Percentiles rank a stretch among this genome's conserved stretches.
Conservation (phyloP, 92 coral and sea anemone genomes). For the Umimayanthus kanabou region DNA sequence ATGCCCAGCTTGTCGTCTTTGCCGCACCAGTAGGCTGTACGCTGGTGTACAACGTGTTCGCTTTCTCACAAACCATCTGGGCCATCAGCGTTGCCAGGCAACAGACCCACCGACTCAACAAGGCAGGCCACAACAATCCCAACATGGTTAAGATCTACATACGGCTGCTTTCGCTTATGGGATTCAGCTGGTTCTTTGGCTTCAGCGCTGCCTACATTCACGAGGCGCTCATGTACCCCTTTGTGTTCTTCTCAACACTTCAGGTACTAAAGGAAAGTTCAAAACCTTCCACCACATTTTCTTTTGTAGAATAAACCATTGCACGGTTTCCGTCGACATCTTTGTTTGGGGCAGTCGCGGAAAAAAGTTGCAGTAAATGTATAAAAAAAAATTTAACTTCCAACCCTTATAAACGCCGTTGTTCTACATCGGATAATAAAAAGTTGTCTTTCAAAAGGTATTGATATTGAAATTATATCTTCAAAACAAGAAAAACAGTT, state of each 20-base stretch:
- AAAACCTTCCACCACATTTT: neutral
- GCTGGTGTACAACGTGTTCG: constrained; percentile 71
- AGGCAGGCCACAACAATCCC: constrained; percentile 66
- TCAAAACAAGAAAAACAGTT: no score
- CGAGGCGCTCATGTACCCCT: constrained; percentile 76
- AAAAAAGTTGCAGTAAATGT: no score
- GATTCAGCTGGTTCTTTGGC: constrained; percentile 89
- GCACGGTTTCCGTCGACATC: no score
- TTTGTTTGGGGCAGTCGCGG: no score
- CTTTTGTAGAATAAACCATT: no score
- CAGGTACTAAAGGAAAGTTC: neutral
- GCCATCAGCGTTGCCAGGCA: constrained; percentile 78
- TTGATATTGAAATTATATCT: no score
- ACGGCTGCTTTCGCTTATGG: constrained; percentile 83
- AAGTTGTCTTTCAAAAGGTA: no score
- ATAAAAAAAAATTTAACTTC: no score
- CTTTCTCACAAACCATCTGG: constrained; percentile 85
- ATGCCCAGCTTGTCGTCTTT: constrained; percentile 49
- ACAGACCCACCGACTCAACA: constrained; percentile 67
- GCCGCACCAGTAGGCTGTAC: constrained; percentile 72
- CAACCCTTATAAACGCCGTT: no score
- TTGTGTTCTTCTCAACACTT: constrained; percentile 69
- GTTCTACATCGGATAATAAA: no score
- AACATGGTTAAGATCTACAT: constrained; percentile 73
- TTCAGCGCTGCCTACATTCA: constrained; percentile 85